phyloP scores from a whole-genome alignment of 2,797 vertebrate species.

The Synaphobranchus kaupii region DNA sequence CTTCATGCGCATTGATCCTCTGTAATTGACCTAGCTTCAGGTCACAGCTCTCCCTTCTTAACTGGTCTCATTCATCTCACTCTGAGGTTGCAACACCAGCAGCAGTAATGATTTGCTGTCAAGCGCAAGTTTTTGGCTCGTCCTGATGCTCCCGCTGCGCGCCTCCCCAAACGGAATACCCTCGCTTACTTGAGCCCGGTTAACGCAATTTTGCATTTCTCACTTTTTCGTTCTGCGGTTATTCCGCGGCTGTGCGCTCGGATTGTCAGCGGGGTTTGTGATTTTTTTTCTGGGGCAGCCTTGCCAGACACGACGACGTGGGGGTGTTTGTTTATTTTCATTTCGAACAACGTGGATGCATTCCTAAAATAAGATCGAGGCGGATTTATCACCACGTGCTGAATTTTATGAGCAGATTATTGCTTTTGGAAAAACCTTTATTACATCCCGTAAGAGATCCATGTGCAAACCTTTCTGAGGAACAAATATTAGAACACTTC shows the following conservation, averaged over 20 bases:
- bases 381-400: neutral
- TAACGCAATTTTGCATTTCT: neutral
- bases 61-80: neutral
- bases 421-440: neutral
- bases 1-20: neutral
- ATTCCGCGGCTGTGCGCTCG: neutral
- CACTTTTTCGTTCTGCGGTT: neutral
- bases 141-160: neutral
- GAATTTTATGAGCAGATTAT: neutral
- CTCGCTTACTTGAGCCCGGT: neutral
- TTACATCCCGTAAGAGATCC: neutral
- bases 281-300: neutral
- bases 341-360: neutral
- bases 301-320: neutral
- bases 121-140: neutral
- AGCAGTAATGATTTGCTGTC: conserved; percentile 3
- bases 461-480: neutral
- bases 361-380: neutral
- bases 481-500: neutral
- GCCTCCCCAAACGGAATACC: neutral
- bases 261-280: neutral
- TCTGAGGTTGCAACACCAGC: neutral
- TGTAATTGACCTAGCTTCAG: neutral
- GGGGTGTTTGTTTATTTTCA: neutral
- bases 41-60: neutral